A percentile compares a stretch with the other conserved stretches of the same genome.
These are phyloP conservation scores for Rhinolophus ferrumequinum DNA, from an alignment of 2,113 vertebrate genomes.

Conservation along the genomic window DNA sequence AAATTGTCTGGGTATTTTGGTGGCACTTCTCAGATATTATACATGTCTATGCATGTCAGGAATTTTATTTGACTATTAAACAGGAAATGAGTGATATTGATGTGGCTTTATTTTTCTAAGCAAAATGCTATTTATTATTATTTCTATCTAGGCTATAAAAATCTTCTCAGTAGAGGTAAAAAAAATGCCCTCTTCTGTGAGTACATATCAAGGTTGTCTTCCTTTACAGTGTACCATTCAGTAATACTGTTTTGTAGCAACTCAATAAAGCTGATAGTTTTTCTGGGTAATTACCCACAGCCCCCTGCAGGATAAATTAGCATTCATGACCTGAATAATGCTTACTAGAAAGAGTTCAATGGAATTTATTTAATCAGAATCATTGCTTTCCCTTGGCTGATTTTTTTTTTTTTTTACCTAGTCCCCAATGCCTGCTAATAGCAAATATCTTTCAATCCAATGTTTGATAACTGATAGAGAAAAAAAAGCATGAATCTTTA, in stretches of 20 bases:
- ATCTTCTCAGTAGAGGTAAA: constrained; percentile 52
- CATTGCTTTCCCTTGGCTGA: constrained; percentile 85
- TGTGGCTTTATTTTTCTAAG: constrained; percentile 69
- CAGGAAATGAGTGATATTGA: constrained; percentile 79
- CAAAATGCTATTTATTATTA: constrained; percentile 73
- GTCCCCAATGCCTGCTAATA: constrained; percentile 82
- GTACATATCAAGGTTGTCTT: constrained; percentile 83
- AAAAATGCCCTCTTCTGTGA: constrained; percentile 57
- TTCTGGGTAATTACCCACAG: constrained; percentile 91
- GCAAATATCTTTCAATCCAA: constrained; percentile 79
- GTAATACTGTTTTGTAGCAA: constrained; percentile 86
- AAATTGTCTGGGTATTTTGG: constrained; percentile 84
- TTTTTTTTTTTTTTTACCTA: constrained; percentile 77
- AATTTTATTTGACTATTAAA: constrained; percentile 84
- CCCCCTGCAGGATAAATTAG: constrained; percentile 91
- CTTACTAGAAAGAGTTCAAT: constrained; percentile 91
- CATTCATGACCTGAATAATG: constrained; percentile 91
- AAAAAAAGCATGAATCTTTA: constrained; percentile 72
- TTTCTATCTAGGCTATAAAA: constrained; percentile 70
- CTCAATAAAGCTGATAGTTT: constrained; percentile 90
- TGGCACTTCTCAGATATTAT: constrained; percentile 81
- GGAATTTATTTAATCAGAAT: constrained; percentile 92
- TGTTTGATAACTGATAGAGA: constrained; percentile 74
- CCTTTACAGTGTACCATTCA: constrained; percentile 83
- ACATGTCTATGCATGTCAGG: constrained; percentile 82